phyloP scores from a whole-genome alignment of 2,888 invertebrate genomes.

The Neoaliturus tenellus region DNA sequence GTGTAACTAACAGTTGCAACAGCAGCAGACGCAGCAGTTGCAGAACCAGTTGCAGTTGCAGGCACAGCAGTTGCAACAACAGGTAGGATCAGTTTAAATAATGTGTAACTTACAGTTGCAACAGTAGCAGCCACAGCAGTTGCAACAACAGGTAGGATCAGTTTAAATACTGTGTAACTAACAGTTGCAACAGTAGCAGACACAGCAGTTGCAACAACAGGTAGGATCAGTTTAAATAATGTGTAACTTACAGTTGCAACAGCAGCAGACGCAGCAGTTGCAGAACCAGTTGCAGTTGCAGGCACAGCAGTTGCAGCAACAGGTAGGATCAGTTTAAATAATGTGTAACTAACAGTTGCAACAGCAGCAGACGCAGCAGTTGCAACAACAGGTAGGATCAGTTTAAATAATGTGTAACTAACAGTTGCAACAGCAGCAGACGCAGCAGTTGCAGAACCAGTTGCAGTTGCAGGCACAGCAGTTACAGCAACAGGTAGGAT shows the following conservation, averaged over 20 bases:
- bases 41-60: slow-evolving; percentile 34
- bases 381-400: too few relatives aligned
- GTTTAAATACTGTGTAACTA: too few relatives aligned
- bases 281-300: slow-evolving; percentile 34
- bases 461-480: slow-evolving; percentile 43
- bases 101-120: too few relatives aligned
- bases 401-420: too few relatives aligned
- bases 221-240: too few relatives aligned
- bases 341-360: too few relatives aligned
- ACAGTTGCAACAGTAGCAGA: too few relatives aligned
- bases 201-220: too few relatives aligned
- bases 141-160: too few relatives aligned
- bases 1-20: slow-evolving; percentile 53
- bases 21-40: slow-evolving; percentile 54
- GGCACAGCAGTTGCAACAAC: slow-evolving; percentile 43
- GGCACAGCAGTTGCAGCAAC: slow-evolving; percentile 40
- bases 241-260: slow-evolving; percentile 53
- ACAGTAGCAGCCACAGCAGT: too few relatives aligned
- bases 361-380: too few relatives aligned
- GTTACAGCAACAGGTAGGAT: slow-evolving; percentile 31
- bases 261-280: slow-evolving; percentile 54
- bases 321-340: too few relatives aligned
- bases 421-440: slow-evolving; percentile 55
- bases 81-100: slow-evolving; percentile 5
- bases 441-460: slow-evolving; percentile 39